These are phyloP conservation scores for Actenoides hombroni DNA, from an alignment of 2,113 vertebrate species.

Conservation along the genomic window DNA sequence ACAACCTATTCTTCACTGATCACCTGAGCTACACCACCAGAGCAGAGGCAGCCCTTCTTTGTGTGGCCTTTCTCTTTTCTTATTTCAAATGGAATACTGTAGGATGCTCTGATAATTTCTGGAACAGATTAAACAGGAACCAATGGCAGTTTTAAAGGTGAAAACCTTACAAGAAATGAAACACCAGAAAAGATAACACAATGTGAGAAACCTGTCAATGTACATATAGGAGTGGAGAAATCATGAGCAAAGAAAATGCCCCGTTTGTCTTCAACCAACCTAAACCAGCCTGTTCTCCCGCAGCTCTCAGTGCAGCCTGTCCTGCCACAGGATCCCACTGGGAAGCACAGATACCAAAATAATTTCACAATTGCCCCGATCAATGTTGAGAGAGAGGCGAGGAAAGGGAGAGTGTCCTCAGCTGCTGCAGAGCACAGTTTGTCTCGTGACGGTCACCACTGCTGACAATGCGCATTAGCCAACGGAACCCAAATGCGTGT, in stretches of 20 bases:
- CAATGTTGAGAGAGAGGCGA: background rate
- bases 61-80: background rate
- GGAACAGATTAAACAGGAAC: background rate
- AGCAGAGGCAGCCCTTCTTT: background rate
- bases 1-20: background rate
- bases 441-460: background rate
- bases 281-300: background rate
- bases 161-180: background rate
- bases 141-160: background rate
- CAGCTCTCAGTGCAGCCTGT: background rate
- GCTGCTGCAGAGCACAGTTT: background rate
- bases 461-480: background rate
- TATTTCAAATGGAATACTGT: background rate
- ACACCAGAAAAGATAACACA: background rate
- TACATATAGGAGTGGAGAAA: background rate
- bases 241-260: rapidly evolving
- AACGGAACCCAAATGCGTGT: background rate
- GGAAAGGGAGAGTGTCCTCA: background rate
- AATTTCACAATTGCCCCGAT: background rate
- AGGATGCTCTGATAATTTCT: background rate
- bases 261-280: background rate
- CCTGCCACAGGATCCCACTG: background rate
- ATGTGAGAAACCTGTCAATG: background rate
- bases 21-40: background rate
- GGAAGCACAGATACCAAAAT: background rate